Base-by-base conservation (phyloP, 2,888 invertebrate genomes). In the Priocnemis perturbator region DNA sequence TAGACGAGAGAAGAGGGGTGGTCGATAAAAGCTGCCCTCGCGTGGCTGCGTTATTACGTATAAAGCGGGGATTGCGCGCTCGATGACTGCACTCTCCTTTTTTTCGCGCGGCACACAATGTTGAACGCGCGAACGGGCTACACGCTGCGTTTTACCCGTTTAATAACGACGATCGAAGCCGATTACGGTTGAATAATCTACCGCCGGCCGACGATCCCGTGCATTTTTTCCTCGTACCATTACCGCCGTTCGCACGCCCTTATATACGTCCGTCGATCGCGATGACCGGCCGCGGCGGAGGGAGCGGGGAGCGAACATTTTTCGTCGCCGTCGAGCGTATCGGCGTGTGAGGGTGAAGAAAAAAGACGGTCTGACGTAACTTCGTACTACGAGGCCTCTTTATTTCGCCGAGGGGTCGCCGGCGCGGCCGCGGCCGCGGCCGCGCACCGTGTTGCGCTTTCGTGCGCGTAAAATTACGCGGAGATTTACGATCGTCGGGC, bases 1-100 rank as follows among this genome's bases (percentile, higher is more conserved):
- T 50, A 50, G 50, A 50, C 50, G 9, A 50, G 50, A 3, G 17
- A 50, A 50, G 50, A 71, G 79, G 69, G 74, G 56, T 78, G 79
- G 79, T 81, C 80, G 81, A 80, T 80, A 80, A 80, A 79, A 74
- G 73, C 79, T 71, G 57, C 69, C 73, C 81, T 75, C 76, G 79
- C 79, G 71, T 80, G 79, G 80, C 71, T 77, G 73, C 79, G 79
- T 80, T 81, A 80, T 80, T 77, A 78, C 79, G 76, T 80, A 81
- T 75, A 81, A 79, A 81, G 53, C 77, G 73, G 67, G 79, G 71
- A 77, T 81, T 76, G 76, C 67, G 78, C 78, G 70, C 69, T 64
- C 77, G 69, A 69, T 74, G 70, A 71, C 81, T 77, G 71, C 73
- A 60, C 50, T 48, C 21, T 55, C 20, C 30, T 47, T 60, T 17